Conservation (phyloP, 2,113 vertebrate species). For the Salvelinus sp. region DNA sequence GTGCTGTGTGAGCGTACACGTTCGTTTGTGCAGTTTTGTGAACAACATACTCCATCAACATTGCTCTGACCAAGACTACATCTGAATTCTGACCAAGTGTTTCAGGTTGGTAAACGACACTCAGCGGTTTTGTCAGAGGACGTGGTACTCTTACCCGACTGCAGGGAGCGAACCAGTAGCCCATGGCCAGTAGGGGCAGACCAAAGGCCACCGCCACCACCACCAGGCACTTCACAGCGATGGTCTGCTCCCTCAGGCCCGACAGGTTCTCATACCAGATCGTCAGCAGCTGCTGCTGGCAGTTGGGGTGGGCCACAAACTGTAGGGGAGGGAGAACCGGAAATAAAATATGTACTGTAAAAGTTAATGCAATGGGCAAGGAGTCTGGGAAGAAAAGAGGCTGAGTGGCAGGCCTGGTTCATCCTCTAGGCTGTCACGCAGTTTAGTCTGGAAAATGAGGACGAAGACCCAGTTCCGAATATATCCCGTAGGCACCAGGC, state of each 20-base stretch:
- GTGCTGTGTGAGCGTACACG: too few species aligned
- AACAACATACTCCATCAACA: too few species aligned
- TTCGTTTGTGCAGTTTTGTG: too few species aligned
- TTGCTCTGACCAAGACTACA: too few species aligned
- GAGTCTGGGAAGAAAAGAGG: background rate
- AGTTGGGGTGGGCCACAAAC: constrained; percentile 92
- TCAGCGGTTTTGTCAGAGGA: background rate
- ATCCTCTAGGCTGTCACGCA: too few species aligned
- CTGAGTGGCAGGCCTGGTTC: too few species aligned
- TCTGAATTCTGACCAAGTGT: background rate
- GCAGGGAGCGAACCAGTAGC: constrained; percentile 89
- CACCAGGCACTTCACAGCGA: constrained; percentile 86
- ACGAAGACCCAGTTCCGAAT: too few species aligned
- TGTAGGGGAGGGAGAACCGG: constrained; percentile 45
- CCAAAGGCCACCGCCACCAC: constrained; percentile 85
- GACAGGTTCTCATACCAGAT: constrained; percentile 92
- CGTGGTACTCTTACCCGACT: constrained; percentile 77
- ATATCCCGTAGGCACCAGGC: too few species aligned
- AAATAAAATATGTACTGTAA: background rate
- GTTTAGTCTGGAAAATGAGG: too few species aligned
- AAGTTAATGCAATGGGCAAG: background rate
- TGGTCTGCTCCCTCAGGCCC: constrained; percentile 83
- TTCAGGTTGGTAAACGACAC: background rate
- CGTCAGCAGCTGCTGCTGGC: constrained; percentile 87
- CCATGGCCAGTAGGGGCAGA: constrained; percentile 83